Evolutionary conservation across 2,797 vertebrate genomes (phyloP).

Genomic region (Lerista edwardsae): DNA sequence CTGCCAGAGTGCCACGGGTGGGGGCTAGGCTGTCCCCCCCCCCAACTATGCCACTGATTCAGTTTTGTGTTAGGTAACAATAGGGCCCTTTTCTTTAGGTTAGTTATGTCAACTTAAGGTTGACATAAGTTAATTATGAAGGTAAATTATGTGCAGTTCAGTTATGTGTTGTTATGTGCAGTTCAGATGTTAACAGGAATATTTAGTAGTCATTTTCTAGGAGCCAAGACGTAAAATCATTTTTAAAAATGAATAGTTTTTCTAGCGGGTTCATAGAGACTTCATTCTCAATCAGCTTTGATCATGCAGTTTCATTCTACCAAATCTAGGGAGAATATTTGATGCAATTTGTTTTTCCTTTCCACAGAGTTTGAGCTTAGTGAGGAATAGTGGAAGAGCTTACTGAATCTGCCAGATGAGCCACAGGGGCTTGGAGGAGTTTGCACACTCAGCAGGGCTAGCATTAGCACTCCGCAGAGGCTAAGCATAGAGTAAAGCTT

Average conservation of each 20-base stretch:
- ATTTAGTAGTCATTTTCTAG: slow-evolving; percentile 21
- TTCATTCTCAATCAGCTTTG: slow-evolving; percentile 23
- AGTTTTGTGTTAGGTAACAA: no score
- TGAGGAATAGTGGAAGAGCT: neutral
- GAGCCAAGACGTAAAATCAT: slow-evolving; percentile 12
- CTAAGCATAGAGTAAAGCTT: slow-evolving; percentile 40
- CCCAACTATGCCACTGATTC: no score
- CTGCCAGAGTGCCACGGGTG: no score
- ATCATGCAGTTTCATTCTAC: slow-evolving; percentile 26
- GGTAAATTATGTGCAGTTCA: neutral
- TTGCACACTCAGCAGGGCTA: slow-evolving; percentile 47
- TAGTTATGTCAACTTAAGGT: neutral
- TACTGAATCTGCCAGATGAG: slow-evolving; percentile 36
- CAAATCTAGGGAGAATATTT: slow-evolving; percentile 9
- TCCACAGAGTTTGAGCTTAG: slow-evolving; percentile 26
- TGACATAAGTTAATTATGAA: no score
- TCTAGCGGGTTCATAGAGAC: neutral
- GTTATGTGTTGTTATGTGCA: neutral
- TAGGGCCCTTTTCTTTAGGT: neutral
- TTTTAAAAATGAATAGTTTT: slow-evolving; percentile 37
- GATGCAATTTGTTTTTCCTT: slow-evolving; percentile 37
- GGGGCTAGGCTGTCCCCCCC: no score
- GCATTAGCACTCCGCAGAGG: slow-evolving; percentile 19
- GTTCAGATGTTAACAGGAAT: slow-evolving; percentile 15
- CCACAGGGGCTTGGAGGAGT: slow-evolving; percentile 24